A percentile compares a stretch with the other conserved stretches of the same genome.
phyloP scores from a whole-genome alignment of 2,888 invertebrate genomes.

The Anaspis maculata region DNA sequence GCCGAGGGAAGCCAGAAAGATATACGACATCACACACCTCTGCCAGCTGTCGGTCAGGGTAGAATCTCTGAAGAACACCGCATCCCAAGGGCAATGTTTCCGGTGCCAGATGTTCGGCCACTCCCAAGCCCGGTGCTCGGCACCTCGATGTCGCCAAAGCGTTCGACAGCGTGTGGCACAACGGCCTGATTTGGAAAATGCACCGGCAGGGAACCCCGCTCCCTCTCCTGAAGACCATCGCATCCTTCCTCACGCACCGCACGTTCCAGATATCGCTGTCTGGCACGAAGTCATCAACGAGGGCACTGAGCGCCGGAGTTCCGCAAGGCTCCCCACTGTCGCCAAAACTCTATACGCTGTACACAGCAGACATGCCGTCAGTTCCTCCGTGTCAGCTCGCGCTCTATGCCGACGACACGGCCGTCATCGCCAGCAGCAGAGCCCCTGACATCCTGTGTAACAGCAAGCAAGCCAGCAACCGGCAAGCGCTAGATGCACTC shows the following conservation, averaged over 20 bases:
- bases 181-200: background rate
- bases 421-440: background rate
- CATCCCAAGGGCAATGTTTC: background rate
- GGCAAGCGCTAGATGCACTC: background rate
- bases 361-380: conserved; percentile 1
- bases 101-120: background rate
- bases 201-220: background rate
- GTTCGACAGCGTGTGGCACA: conserved; percentile 1
- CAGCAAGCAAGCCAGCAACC: background rate
- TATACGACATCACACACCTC: no score
- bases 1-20: no score
- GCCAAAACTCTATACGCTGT: background rate
- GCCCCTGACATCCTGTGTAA: background rate
- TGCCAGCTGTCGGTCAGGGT: no score
- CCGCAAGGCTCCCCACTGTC: conserved; percentile 1
- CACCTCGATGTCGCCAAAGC: conserved; percentile 1
- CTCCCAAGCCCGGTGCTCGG: background rate
- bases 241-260: background rate
- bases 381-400: background rate
- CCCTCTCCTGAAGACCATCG: background rate
- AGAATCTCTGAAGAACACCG: background rate
- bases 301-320: background rate
- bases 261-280: background rate
- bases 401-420: conserved; percentile 1
- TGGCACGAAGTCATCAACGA: background rate